Conservation (phyloP, 1,140 invertebrate species). For the Pogonognathellus flavescens region DNA sequence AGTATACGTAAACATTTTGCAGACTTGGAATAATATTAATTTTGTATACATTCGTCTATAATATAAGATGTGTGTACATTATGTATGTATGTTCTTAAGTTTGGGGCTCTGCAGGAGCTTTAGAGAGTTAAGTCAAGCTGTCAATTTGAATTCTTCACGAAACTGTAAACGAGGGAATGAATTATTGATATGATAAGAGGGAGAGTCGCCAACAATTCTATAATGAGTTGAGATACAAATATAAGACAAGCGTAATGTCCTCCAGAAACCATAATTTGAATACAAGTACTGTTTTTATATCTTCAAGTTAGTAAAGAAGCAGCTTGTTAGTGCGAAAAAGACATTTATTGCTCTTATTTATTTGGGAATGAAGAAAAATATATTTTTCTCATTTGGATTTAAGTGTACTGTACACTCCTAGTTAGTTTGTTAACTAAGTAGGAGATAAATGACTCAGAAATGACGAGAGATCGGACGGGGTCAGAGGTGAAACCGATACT, state of each 20-base stretch:
- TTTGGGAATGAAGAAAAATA: constrained; percentile 40
- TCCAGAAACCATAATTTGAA: constrained; percentile 30
- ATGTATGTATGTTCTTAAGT: not conserved
- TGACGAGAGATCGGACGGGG: constrained; percentile 18
- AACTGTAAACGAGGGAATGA: constrained; percentile 28
- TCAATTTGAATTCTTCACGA: constrained; percentile 34
- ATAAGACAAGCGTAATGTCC: not conserved
- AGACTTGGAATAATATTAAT: not conserved
- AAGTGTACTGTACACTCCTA: constrained; percentile 21
- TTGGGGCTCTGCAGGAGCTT: not conserved
- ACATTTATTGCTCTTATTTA: constrained; percentile 48
- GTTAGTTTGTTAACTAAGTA: constrained; percentile 5
- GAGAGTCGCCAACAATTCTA: constrained; percentile 49
- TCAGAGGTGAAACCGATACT: constrained; percentile 47
- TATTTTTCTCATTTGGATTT: not conserved
- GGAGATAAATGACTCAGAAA: not conserved
- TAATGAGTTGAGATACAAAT: constrained; percentile 39
- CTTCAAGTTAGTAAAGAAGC: constrained; percentile 3
- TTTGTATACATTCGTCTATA: not conserved
- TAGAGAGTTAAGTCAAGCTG: constrained; percentile 2
- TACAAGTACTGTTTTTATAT: not conserved
- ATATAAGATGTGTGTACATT: not conserved
- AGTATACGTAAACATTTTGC: constrained; percentile 28
- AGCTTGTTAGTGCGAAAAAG: constrained; percentile 44
- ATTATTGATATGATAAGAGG: constrained; percentile 40